Conservation (phyloP, 2,888 invertebrate species). For the Chorisops tibialis region DNA sequence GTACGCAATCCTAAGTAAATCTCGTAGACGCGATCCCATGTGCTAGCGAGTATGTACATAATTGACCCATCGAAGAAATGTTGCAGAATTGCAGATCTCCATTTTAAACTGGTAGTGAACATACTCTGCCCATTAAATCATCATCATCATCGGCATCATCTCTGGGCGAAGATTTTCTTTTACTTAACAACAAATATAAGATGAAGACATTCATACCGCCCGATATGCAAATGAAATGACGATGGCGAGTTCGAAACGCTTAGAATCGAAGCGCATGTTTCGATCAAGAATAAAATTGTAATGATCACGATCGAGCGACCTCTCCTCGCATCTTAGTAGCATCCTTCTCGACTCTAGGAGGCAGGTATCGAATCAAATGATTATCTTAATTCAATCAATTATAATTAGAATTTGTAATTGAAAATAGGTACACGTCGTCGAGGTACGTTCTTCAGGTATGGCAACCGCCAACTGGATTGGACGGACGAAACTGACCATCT, state of each 20-base stretch:
- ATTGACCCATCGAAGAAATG: too few species aligned
- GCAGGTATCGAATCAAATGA: constrained; percentile 24
- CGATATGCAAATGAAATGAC: constrained; percentile 17
- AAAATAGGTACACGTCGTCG: constrained; percentile 14
- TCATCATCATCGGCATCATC: too few species aligned
- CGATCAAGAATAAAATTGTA: not conserved
- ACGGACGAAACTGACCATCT: constrained; percentile 4
- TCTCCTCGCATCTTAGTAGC: not conserved
- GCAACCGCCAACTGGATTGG: constrained; percentile 4
- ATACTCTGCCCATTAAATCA: too few species aligned
- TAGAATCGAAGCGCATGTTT: not conserved
- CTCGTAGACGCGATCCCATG: too few species aligned
- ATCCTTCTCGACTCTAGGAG: not conserved
- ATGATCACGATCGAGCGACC: not conserved
- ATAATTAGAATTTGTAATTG: constrained; percentile 30
- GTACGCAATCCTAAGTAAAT: too few species aligned
- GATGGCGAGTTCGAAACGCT: not conserved
- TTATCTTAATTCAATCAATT: constrained; percentile 30
- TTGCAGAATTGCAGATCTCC: too few species aligned
- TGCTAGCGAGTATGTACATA: too few species aligned
- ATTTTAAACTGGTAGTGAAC: too few species aligned
- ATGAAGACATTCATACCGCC: constrained; percentile 20
- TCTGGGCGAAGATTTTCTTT: too few species aligned
- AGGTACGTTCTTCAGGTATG: too few species aligned
- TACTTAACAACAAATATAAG: not conserved